phyloP scores from a whole-genome alignment of 1,140 invertebrate species.

The Drosophila arizonae region DNA sequence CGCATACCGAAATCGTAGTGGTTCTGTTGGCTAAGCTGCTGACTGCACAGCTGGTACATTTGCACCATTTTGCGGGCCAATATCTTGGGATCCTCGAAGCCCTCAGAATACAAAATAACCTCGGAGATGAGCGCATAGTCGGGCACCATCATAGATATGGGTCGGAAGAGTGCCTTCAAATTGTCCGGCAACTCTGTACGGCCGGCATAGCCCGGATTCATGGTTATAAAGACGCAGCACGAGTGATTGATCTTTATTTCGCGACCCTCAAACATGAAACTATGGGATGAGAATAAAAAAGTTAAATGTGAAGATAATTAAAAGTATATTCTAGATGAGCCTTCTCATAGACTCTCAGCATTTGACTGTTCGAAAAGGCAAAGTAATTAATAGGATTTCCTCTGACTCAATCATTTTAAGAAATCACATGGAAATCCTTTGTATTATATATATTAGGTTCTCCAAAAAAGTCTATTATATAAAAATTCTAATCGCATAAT shows the following conservation, averaged over 20 bases:
- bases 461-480: too few species aligned
- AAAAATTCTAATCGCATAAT: too few species aligned
- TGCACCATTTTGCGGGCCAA: conserved; percentile 95
- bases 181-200: conserved; percentile 92
- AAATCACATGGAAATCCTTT: too few species aligned
- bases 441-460: too few species aligned
- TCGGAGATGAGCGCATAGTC: conserved; percentile 96
- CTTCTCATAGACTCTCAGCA: too few species aligned
- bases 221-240: conserved; percentile 95
- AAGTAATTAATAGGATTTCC: too few species aligned
- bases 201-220: conserved; percentile 95
- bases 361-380: too few species aligned
- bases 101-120: conserved; percentile 95
- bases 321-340: too few species aligned
- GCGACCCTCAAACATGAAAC: conserved; percentile 95
- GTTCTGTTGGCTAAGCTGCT: conserved; percentile 95
- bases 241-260: conserved; percentile 93
- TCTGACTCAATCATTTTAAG: too few species aligned
- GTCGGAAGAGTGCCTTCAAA: conserved; percentile 93
- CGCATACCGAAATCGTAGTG: conserved; percentile 97
- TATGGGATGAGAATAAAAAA: conserved; percentile 3
- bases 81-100: conserved; percentile 93
- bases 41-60: conserved; percentile 95
- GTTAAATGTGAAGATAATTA: conserved; percentile 36
- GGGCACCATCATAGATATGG: conserved; percentile 96